Base-by-base conservation (phyloP, 2,797 vertebrate species). In the Lagodon rhomboides region DNA sequence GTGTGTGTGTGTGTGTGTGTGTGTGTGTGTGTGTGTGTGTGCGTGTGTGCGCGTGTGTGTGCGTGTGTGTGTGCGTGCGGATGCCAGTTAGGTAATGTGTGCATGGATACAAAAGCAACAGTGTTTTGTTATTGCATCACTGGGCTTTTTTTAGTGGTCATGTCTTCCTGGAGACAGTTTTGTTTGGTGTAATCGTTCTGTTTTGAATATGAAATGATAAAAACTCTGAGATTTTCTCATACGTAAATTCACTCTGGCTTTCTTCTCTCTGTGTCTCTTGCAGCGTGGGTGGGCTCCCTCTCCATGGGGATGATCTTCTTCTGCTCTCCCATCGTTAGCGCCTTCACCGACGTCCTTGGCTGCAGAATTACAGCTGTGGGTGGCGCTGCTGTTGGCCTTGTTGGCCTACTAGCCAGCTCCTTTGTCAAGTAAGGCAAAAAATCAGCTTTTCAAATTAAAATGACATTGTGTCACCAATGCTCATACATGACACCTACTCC, bases 241-340 rank as follows among this genome's bases (percentile, higher is more conserved):
- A 58, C 25, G 69, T 38, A 68, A 47, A 27, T 30, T 30, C 22
- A 83, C 16, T 58, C 59, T 20, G 15, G 18, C 46, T 17, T 17
- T 75, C 13, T 54, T 34, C 9, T 73, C 17, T 62, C n/a, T 78
- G 10, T 88, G 25, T 88, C 6, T 88, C 91, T 85, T 90, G 59
- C 95, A 99, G 98, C 98, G 0, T 98, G 96, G 97, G 98, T 99
- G 68, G 95, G 94, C 86, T 99, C 98, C 34, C 95, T 99, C 46
- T 97, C 97, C 55, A 99, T 99, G 97, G 98, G 98, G 4, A 98
- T 99, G 97, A 98, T 99, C 91, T 99, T 99, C 95, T 97, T 99
- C 93, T 99, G 97, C 87, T 99, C 98, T 50, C 98, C 98, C 1
- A 96, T 99, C 60, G 98, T 97, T 93, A 98, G 97, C 55, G 72